phyloP scores from a whole-genome alignment of 2,888 invertebrate species.

The Didymodactylos carnosus region DNA sequence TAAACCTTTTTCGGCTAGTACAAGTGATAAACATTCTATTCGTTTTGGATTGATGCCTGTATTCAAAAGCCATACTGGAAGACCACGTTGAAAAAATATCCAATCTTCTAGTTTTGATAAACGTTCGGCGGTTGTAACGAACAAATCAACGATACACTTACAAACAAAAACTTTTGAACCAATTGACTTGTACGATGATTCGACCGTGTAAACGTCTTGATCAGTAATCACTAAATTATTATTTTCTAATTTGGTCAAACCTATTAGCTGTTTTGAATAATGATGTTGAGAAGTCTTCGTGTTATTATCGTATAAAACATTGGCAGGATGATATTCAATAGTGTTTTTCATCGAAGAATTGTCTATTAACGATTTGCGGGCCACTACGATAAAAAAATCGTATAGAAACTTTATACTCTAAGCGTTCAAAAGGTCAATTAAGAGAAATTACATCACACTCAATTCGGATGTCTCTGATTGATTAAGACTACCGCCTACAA shows the following conservation, averaged over 20 bases:
- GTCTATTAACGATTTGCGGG: background rate
- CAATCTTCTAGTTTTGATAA: constrained; percentile 8
- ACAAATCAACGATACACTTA: constrained; percentile 2
- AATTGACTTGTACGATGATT: constrained; percentile 8
- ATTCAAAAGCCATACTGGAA: constrained; percentile 11
- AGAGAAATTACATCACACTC: too few species aligned
- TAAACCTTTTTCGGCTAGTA: constrained; percentile 8
- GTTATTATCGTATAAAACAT: too few species aligned
- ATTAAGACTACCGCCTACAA: too few species aligned
- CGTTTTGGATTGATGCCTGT: constrained; percentile 10
- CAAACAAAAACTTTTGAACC: constrained; percentile 3
- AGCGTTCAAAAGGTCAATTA: too few species aligned
- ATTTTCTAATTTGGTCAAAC: too few species aligned
- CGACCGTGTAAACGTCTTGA: background rate
- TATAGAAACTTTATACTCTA: background rate
- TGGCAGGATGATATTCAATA: background rate
- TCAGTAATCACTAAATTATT: too few species aligned
- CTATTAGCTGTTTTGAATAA: too few species aligned
- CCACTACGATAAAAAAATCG: background rate
- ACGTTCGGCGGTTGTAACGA: constrained; percentile 1
- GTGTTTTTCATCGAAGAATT: background rate
- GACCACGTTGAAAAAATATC: background rate
- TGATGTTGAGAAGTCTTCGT: too few species aligned
- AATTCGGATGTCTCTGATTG: too few species aligned
- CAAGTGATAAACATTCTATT: background rate